Evolutionary conservation across 2,797 vertebrate genomes (phyloP).

Genomic region (Remorina albescens): DNA sequence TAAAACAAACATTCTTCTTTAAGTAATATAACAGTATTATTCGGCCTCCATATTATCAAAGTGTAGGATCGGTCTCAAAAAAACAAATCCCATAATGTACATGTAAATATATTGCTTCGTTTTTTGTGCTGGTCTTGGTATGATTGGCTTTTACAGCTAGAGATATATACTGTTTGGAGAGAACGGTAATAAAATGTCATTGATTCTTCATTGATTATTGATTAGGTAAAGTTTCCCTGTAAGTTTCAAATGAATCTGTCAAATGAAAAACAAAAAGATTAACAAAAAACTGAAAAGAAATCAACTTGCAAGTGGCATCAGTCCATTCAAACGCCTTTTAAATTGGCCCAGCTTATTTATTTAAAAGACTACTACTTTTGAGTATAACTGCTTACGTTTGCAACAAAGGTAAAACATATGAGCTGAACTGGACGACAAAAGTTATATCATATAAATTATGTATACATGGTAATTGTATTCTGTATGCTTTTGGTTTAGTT

Average conservation of each 20-base stretch:
- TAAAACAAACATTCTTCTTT: too few relatives aligned
- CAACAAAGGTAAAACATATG: neutral
- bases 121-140: neutral
- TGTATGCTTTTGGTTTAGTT: neutral
- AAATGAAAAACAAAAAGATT: neutral
- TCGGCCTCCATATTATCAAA: too few relatives aligned
- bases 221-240: neutral
- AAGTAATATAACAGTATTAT: too few relatives aligned
- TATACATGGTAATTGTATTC: conserved; percentile 1
- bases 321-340: neutral
- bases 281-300: neutral
- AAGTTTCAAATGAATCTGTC: neutral
- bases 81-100: too few relatives aligned
- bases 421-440: neutral
- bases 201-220: neutral
- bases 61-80: neutral
- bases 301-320: neutral
- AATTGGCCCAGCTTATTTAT: neutral
- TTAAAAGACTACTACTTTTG: too few relatives aligned
- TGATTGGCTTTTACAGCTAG: neutral
- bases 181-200: neutral
- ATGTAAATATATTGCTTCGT: too few relatives aligned
- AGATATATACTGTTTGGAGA: neutral
- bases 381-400: conserved; percentile 7
- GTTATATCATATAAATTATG: neutral